Evolutionary conservation across 2,797 vertebrate species (phyloP).

Genomic region (Nyctalus aviator): DNA sequence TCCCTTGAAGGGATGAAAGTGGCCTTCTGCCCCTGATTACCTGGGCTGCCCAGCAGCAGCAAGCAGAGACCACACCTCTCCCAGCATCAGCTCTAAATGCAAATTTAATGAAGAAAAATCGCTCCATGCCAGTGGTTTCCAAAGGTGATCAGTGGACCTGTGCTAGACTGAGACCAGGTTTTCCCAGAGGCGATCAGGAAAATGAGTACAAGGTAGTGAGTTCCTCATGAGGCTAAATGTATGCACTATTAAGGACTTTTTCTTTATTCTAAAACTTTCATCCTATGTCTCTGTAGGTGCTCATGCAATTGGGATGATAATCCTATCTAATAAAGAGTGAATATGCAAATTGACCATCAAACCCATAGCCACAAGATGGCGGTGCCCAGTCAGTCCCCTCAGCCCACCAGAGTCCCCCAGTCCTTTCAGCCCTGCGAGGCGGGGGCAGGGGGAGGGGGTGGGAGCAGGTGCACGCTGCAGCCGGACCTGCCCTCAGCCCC

Average conservation of each 20-base stretch:
- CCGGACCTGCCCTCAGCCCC: too few species aligned
- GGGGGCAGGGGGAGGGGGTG: rapidly evolving
- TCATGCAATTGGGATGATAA: background rate
- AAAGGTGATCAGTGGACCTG: background rate
- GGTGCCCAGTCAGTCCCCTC: too few species aligned
- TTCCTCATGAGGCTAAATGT: background rate
- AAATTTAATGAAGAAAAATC: constrained; percentile 5
- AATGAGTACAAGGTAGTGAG: background rate
- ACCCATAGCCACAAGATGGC: too few species aligned
- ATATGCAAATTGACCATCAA: too few species aligned
- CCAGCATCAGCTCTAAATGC: background rate
- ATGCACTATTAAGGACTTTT: background rate
- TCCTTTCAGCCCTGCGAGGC: too few species aligned
- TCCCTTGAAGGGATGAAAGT: too few species aligned
- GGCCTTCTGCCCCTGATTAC: background rate
- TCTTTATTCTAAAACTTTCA: background rate
- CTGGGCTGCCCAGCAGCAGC: background rate
- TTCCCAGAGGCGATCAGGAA: background rate
- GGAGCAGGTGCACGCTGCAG: too few species aligned
- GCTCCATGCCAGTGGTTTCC: background rate
- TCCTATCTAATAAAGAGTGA: too few species aligned
- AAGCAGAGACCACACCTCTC: background rate
- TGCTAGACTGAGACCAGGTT: background rate
- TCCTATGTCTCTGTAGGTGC: background rate
- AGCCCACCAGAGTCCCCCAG: too few species aligned